phyloP scores from a whole-genome alignment of 2,113 vertebrate genomes.

The Corythornis cristatus region DNA sequence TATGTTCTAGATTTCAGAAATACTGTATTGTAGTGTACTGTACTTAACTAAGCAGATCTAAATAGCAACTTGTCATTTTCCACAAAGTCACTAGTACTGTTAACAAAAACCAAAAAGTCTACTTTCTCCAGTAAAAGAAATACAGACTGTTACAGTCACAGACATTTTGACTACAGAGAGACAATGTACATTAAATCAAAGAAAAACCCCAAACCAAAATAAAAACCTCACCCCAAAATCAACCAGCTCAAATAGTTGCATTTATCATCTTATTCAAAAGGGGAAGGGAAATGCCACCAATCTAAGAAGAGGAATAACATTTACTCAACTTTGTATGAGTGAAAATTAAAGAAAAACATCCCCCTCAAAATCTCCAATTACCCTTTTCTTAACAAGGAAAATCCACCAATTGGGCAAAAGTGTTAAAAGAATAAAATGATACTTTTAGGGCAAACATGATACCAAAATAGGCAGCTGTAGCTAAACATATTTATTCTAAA shows the following conservation, averaged over 20 bases:
- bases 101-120: slow-evolving; percentile 72
- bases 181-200: slow-evolving; percentile 75
- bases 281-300: slow-evolving; percentile 50
- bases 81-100: slow-evolving; percentile 80
- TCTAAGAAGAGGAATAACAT: slow-evolving; percentile 58
- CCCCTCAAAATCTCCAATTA: not conserved
- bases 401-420: not conserved
- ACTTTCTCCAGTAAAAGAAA: slow-evolving; percentile 78
- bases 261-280: slow-evolving; percentile 65
- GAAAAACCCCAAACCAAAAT: slow-evolving; percentile 47
- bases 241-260: slow-evolving; percentile 43
- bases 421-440: slow-evolving; percentile 41
- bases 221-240: slow-evolving; percentile 44
- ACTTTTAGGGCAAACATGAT: slow-evolving; percentile 17
- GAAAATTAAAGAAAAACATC: slow-evolving; percentile 31
- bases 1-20: slow-evolving; percentile 82
- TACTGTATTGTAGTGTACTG: slow-evolving; percentile 82
- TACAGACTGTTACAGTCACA: slow-evolving; percentile 77
- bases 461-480: slow-evolving; percentile 25
- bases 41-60: slow-evolving; percentile 82
- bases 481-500: not conserved
- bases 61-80: slow-evolving; percentile 79
- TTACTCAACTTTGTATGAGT: slow-evolving; percentile 52
- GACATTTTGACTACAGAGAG: slow-evolving; percentile 78
- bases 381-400: slow-evolving; percentile 38